These are phyloP conservation scores for Dendronephthya gigantea DNA, from an alignment of 64 coral and sea anemone genomes.

Conservation along the genomic window DNA sequence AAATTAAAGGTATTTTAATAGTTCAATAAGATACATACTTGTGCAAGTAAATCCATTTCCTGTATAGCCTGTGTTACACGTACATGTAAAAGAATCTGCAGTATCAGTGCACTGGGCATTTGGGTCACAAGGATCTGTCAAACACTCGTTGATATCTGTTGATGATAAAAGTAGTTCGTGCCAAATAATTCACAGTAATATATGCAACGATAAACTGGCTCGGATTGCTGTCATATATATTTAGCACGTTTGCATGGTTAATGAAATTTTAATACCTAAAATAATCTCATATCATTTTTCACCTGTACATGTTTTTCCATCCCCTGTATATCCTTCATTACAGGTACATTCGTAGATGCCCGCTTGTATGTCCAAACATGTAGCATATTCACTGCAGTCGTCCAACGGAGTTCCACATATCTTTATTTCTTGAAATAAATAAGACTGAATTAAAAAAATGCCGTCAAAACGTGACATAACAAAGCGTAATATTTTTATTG, in stretches of 20 bases:
- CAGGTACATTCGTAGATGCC: neutral
- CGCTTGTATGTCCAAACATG: neutral
- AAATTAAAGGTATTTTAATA: neutral
- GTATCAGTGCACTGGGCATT: neutral
- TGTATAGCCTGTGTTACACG: neutral
- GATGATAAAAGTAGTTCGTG: neutral
- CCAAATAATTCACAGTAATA: neutral
- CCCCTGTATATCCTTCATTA: neutral
- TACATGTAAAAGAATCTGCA: neutral
- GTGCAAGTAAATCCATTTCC: neutral
- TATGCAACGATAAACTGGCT: neutral
- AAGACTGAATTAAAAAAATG: no score
- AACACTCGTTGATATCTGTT: constrained; percentile 12
- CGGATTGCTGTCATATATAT: neutral
- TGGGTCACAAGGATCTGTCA: neutral
- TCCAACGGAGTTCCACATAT: neutral
- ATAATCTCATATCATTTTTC: neutral
- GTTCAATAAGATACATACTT: neutral
- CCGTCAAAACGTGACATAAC: no score
- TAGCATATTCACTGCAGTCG: neutral
- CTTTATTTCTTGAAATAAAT: neutral
- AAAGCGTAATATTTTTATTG: no score
- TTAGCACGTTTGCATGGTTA: neutral
- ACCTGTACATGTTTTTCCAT: neutral
- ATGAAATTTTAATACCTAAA: neutral